Evolutionary conservation across 2,113 vertebrate species (phyloP).

Genomic region (Pogona vitticeps): DNA sequence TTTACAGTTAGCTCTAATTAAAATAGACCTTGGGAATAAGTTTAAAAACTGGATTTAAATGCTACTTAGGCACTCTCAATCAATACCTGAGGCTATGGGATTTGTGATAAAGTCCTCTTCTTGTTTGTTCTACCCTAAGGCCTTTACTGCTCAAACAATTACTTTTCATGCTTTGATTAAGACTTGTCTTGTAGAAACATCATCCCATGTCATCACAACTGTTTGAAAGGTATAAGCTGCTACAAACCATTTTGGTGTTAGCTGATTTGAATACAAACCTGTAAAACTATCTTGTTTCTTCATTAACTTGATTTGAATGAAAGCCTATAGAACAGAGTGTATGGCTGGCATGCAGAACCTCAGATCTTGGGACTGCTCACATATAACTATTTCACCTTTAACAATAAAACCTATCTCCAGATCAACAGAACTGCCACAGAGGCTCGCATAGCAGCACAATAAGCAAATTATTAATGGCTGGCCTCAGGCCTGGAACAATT

Average conservation of each 20-base stretch:
- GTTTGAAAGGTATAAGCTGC: not conserved
- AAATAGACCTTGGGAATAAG: constrained; percentile 12
- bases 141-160: not conserved
- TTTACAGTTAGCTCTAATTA: constrained; percentile 35
- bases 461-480: too few species aligned
- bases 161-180: constrained; percentile 38
- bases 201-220: constrained; percentile 10
- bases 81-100: constrained; percentile 3
- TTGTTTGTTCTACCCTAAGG: constrained; percentile 18
- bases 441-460: too few species aligned
- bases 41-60: constrained; percentile 38
- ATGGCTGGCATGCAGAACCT: too few species aligned
- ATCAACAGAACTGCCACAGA: too few species aligned
- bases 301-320: too few species aligned
- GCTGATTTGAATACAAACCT: too few species aligned
- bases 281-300: too few species aligned
- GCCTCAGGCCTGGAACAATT: too few species aligned
- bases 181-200: constrained; percentile 22
- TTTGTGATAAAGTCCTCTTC: constrained; percentile 24
- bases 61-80: not conserved
- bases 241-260: not conserved
- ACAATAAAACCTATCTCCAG: too few species aligned
- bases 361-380: too few species aligned
- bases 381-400: too few species aligned
- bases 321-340: too few species aligned